Evolutionary conservation across 35 echinoderm and acorn worm species (phyloP).

Genomic region (Strongylocentrotus purpuratus): DNA sequence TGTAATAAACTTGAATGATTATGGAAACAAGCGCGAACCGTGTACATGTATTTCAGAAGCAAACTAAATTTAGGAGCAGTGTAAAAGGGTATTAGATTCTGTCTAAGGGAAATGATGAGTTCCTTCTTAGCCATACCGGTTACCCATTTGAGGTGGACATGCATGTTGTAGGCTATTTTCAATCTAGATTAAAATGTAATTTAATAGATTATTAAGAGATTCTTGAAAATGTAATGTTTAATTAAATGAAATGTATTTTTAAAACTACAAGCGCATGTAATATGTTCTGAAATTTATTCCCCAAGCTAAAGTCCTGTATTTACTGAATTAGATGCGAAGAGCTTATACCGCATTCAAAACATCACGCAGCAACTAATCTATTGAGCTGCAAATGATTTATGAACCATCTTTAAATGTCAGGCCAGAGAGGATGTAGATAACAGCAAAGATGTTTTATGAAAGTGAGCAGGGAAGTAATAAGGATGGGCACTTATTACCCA

Average conservation of each 20-base stretch:
- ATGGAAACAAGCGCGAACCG: too few relatives aligned
- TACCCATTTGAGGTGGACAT: too few relatives aligned
- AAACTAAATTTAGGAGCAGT: too few relatives aligned
- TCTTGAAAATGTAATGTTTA: too few relatives aligned
- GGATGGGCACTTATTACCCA: not conserved
- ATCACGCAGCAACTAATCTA: not conserved
- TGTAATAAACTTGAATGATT: too few relatives aligned
- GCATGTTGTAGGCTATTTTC: too few relatives aligned
- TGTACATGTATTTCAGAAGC: too few relatives aligned
- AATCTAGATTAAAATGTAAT: too few relatives aligned
- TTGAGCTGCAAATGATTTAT: not conserved
- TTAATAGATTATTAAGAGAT: too few relatives aligned
- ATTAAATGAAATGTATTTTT: not conserved
- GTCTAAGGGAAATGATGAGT: too few relatives aligned
- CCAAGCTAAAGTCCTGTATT: not conserved
- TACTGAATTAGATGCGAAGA: not conserved
- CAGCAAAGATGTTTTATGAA: not conserved
- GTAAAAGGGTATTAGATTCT: too few relatives aligned
- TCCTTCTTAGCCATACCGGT: too few relatives aligned
- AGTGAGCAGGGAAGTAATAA: not conserved
- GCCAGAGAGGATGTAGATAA: not conserved
- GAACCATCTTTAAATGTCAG: slow-evolving; percentile 4
- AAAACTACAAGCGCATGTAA: not conserved
- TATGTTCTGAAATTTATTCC: not conserved
- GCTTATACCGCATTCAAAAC: not conserved